Percentiles rank a stretch among this genome's conserved stretches.
Conservation (phyloP, 2,797 vertebrate genomes). For the Intellagama lesueurii region DNA sequence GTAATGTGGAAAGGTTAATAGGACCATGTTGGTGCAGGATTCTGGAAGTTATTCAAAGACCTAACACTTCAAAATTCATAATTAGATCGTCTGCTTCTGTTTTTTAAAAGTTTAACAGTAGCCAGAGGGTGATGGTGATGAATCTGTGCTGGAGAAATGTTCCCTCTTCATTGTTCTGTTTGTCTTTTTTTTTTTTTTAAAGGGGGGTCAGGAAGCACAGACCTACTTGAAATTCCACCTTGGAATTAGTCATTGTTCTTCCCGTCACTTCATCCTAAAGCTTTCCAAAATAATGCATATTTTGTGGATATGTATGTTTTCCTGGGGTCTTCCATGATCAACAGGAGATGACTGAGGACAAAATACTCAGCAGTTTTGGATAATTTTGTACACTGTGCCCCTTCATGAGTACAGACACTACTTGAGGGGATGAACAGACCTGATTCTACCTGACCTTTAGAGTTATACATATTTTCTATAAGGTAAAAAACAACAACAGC, state of each 20-base stretch:
- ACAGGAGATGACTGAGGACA: neutral
- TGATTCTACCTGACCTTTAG: conserved; percentile 7
- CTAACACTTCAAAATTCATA: too few species aligned
- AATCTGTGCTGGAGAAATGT: neutral
- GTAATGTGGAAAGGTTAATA: too few species aligned
- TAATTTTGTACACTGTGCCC: conserved; percentile 33
- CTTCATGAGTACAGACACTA: neutral
- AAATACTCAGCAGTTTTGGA: neutral
- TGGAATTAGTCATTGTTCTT: too few species aligned
- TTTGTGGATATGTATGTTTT: neutral
- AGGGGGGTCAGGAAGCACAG: neutral
- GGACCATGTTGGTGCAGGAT: too few species aligned
- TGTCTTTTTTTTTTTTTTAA: too few species aligned
- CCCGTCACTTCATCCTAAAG: neutral
- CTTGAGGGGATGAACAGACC: conserved; percentile 5
- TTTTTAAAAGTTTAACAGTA: neutral
- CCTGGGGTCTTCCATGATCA: neutral
- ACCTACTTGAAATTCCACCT: neutral
- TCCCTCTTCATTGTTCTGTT: neutral
- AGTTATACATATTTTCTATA: conserved; percentile 31
- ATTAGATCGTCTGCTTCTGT: neutral
- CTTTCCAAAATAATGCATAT: neutral
- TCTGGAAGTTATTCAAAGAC: too few species aligned
- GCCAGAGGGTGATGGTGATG: neutral
- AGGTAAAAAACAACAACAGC: neutral